These are phyloP conservation scores for Silvanus unidentatus DNA, from an alignment of 2,888 invertebrate genomes.

Conservation along the genomic window DNA sequence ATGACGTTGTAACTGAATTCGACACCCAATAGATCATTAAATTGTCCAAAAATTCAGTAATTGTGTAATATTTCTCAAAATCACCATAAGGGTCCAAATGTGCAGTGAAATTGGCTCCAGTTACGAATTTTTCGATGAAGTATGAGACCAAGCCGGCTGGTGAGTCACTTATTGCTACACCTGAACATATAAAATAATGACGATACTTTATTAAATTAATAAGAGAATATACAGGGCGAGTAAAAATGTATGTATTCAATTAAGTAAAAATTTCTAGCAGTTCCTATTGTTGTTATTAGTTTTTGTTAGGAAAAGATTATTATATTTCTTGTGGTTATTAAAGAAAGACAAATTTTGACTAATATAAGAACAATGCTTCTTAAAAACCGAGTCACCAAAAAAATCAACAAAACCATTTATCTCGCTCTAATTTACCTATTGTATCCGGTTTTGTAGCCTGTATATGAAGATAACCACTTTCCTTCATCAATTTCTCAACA, in stretches of 20 bases:
- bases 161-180: constrained; percentile 63
- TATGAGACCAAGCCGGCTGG: constrained; percentile 86
- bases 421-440: constrained; percentile 66
- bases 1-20: constrained; percentile 64
- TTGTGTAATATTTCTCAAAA: constrained; percentile 56
- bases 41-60: constrained; percentile 70
- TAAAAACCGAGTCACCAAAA: too few species aligned
- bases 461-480: constrained; percentile 64
- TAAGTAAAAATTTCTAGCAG: too few species aligned
- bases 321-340: too few species aligned
- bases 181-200: constrained; percentile 42
- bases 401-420: too few species aligned
- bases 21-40: constrained; percentile 77
- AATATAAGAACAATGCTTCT: too few species aligned
- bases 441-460: constrained; percentile 89
- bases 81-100: constrained; percentile 57
- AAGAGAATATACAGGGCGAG: too few species aligned
- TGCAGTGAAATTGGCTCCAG: constrained; percentile 59
- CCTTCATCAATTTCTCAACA: constrained; percentile 24
- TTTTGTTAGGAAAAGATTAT: too few species aligned
- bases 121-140: constrained; percentile 82
- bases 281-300: too few species aligned
- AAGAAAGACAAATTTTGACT: too few species aligned
- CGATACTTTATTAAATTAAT: too few species aligned
- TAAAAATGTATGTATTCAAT: too few species aligned